A percentile compares a stretch with the other conserved stretches of the same genome.
Evolutionary conservation across 2,113 vertebrate species (phyloP).

Genomic region (Dasyornis broadbenti): DNA sequence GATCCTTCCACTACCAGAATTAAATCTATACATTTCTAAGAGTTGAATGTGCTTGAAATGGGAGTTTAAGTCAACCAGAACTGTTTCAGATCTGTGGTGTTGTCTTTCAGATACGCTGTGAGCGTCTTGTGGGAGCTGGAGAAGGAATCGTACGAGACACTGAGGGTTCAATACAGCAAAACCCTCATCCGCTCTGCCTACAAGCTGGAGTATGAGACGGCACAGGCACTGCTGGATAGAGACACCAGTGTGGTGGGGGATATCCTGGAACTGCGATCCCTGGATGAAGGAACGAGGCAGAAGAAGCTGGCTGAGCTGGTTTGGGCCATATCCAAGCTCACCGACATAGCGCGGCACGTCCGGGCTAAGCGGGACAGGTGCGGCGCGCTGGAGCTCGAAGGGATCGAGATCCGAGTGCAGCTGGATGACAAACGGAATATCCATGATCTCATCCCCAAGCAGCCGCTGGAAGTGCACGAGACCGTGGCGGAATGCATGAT

Average conservation of each 20-base stretch:
- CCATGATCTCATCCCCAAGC: constrained; percentile 84
- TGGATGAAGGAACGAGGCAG: constrained; percentile 59
- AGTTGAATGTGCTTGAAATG: background rate
- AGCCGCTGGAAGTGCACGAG: constrained; percentile 92
- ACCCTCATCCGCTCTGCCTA: constrained; percentile 89
- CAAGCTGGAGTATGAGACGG: constrained; percentile 89
- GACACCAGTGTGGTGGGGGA: constrained; percentile 50
- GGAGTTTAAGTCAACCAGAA: background rate
- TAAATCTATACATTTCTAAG: background rate
- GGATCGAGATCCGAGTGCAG: constrained; percentile 86
- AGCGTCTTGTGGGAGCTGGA: constrained; percentile 92
- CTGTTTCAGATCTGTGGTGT: background rate
- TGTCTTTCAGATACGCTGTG: constrained; percentile 83
- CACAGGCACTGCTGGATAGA: constrained; percentile 84
- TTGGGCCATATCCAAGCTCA: constrained; percentile 79
- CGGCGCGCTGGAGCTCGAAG: constrained; percentile 91
- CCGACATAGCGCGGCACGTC: constrained; percentile 78
- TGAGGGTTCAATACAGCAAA: constrained; percentile 77
- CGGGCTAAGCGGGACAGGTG: constrained; percentile 77
- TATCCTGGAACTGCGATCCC: constrained; percentile 74
- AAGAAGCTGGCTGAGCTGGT: constrained; percentile 69
- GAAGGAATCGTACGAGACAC: constrained; percentile 67
- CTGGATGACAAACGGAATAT: constrained; percentile 87
- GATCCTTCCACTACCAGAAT: background rate
- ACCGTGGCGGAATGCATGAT: constrained; percentile 97